A percentile compares a stretch with the other conserved stretches of the same genome.
Conservation (phyloP, 2,113 vertebrate genomes). For the Herpailurus yagouaroundi region DNA sequence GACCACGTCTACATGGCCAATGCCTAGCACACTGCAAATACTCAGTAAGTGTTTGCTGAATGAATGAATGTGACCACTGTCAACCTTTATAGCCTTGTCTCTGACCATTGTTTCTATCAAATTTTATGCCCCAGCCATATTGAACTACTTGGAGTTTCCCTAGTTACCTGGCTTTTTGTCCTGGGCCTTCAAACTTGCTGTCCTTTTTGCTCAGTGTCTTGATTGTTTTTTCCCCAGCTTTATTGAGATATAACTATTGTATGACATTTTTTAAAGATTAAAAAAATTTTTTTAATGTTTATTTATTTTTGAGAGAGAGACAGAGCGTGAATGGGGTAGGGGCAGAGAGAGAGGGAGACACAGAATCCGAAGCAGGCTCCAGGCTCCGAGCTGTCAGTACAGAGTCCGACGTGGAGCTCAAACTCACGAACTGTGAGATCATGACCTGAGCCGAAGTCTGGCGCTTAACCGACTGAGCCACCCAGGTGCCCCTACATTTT, state of each 20-base stretch:
- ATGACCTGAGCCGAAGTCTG: no score
- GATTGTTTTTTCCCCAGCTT: not conserved
- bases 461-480: no score
- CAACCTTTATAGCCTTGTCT: not conserved
- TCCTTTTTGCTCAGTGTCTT: slow-evolving; percentile 13
- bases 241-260: not conserved
- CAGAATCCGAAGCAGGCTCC: no score
- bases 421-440: no score
- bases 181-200: not conserved
- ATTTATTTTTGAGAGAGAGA: no score
- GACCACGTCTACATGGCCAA: not conserved
- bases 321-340: no score
- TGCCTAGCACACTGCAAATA: not conserved
- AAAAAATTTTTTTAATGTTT: no score
- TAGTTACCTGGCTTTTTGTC: not conserved
- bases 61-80: not conserved
- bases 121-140: not conserved
- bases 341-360: no score
- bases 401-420: no score
- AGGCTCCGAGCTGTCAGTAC: no score
- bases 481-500: no score
- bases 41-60: not conserved
- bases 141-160: not conserved
- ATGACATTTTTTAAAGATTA: not conserved
- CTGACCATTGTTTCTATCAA: not conserved